Base-by-base conservation (phyloP, 2,113 vertebrate genomes). In the Orthonyx spaldingii region DNA sequence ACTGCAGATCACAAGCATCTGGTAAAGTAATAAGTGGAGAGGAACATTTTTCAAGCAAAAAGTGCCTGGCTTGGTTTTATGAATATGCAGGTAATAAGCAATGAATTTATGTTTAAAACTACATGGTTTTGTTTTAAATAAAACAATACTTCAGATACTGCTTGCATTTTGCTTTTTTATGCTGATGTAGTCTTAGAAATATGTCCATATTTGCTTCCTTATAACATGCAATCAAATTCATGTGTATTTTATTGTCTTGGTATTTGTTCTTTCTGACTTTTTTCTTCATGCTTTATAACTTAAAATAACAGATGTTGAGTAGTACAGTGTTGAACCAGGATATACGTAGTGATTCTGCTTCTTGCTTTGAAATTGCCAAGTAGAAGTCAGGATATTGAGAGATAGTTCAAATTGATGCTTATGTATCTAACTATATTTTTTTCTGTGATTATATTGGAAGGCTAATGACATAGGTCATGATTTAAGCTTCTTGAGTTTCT, bases 41-140 rank as follows among this genome's bases (percentile, higher is more conserved):
- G 44, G 99, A 99, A 90, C 98, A 98, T 86, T 99, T 99, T 98
- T 99, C 99, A 97, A 99, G 98, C 97, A 99, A 99, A 97, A 99
- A 99, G 98, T 99, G 99, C 98, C 98, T 99, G 96, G 98, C 99
- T 90, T 99, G 99, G 99, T 99, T 99, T 98, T 98, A 99, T 89
- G 98, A 99, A 96, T 99, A 99, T 97, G 98, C 99, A 97, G 98
- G 98, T 99, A 98, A 96, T 97, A 87, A 80, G 24, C 92, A 88
- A 47, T 93, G 11, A 72, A 82, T 93, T 84, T 7, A 30, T 94
- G 39, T 85, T 95, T 78, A 57, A 96, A 87, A 57, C 50, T 32
- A 16, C 32, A 28, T 88, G 11, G 4, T 55, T 87, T 97, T 90
- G 16, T 65, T 74, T 70, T 72, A 94, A 56, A 42, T 41, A 39